Conservation (phyloP, 2,888 invertebrate genomes). For the Megalurothrips usitatus region DNA sequence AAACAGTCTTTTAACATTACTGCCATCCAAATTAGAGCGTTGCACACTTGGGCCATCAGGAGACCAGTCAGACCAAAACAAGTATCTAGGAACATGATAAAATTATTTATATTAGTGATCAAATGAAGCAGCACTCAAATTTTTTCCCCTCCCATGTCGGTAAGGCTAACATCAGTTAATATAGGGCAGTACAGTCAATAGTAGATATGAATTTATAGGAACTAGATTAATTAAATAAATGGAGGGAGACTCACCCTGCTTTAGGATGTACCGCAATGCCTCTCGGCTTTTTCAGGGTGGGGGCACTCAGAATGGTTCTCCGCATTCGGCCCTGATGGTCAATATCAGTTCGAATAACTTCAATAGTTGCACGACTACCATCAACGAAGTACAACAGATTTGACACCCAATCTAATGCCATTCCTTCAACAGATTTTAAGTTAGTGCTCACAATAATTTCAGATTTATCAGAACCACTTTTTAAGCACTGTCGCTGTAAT, state of each 20-base stretch:
- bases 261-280: slow-evolving; percentile 80
- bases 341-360: slow-evolving; percentile 67
- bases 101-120: not conserved
- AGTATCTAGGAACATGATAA: slow-evolving; percentile 44
- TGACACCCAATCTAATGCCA: slow-evolving; percentile 86
- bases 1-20: slow-evolving; percentile 60
- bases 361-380: slow-evolving; percentile 70
- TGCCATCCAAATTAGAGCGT: slow-evolving; percentile 74
- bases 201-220: not conserved
- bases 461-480: slow-evolving; percentile 57
- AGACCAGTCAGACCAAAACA: slow-evolving; percentile 90
- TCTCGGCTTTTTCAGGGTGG: slow-evolving; percentile 64
- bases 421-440: slow-evolving; percentile 76
- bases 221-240: not conserved
- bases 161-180: not conserved
- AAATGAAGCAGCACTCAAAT: not conserved
- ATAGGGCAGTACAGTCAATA: too few species aligned
- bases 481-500: slow-evolving; percentile 61
- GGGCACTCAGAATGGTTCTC: slow-evolving; percentile 65
- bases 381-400: slow-evolving; percentile 84
- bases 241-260: slow-evolving; percentile 53
- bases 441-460: slow-evolving; percentile 71
- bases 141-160: not conserved
- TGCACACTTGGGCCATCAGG: slow-evolving; percentile 70
- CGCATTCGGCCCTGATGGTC: slow-evolving; percentile 66